A percentile compares a stretch with the other conserved stretches of the same genome.
phyloP scores from a whole-genome alignment of 1,140 invertebrate species.

The Carposina sasakii region DNA sequence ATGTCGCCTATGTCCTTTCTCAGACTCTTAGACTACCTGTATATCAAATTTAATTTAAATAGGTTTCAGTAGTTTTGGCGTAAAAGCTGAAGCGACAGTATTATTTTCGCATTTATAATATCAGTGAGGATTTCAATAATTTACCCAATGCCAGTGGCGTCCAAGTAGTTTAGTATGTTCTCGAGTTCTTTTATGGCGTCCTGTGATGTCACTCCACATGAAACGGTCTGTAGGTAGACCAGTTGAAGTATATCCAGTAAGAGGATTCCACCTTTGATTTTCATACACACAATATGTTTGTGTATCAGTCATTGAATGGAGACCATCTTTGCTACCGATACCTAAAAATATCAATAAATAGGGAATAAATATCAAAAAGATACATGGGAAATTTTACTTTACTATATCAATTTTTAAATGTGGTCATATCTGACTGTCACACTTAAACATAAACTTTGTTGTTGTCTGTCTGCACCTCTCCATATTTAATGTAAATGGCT shows the following conservation, averaged over 20 bases:
- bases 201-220: slow-evolving; percentile 92
- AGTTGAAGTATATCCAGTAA: slow-evolving; percentile 88
- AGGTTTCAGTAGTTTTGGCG: too few relatives aligned
- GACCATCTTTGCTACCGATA: slow-evolving; percentile 78
- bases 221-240: slow-evolving; percentile 90
- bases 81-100: too few relatives aligned
- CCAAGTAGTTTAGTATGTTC: slow-evolving; percentile 90
- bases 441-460: too few relatives aligned
- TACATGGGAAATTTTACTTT: too few relatives aligned
- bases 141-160: slow-evolving; percentile 91
- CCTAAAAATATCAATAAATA: slow-evolving; percentile 54
- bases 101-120: too few relatives aligned
- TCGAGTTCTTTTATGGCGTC: slow-evolving; percentile 84
- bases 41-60: too few relatives aligned
- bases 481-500: too few relatives aligned
- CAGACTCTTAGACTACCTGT: too few relatives aligned
- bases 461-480: too few relatives aligned
- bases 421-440: too few relatives aligned
- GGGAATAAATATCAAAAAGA: slow-evolving; percentile 10
- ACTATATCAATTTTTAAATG: too few relatives aligned
- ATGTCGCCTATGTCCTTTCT: too few relatives aligned
- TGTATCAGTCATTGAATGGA: slow-evolving; percentile 86
- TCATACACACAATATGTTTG: slow-evolving; percentile 92
- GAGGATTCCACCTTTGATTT: slow-evolving; percentile 94
- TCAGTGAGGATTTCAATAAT: slow-evolving; percentile 5